These are phyloP conservation scores for Ectobius pallidus DNA, from an alignment of 2,888 invertebrate species.

Conservation along the genomic window DNA sequence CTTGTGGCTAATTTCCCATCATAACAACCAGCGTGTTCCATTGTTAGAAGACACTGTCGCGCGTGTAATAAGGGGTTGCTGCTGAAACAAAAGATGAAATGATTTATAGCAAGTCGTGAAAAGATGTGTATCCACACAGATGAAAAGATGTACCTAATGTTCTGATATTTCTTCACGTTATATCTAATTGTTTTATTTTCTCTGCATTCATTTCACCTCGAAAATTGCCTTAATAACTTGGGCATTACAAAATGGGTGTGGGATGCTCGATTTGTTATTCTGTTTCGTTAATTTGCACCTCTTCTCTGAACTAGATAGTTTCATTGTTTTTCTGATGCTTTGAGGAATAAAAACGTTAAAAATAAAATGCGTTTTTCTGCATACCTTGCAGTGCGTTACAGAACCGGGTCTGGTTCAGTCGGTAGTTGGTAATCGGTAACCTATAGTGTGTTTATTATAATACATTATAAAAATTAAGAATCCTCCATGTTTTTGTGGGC, in stretches of 20 bases:
- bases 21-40: not conserved
- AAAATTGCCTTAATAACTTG: not conserved
- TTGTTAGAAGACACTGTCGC: not conserved
- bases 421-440: too few relatives aligned
- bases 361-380: too few relatives aligned
- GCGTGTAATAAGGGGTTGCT: not conserved
- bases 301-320: not conserved
- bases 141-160: slow-evolving; percentile 9
- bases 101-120: not conserved
- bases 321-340: too few relatives aligned
- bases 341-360: too few relatives aligned
- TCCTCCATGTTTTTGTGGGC: too few relatives aligned
- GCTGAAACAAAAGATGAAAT: slow-evolving; percentile 1
- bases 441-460: too few relatives aligned
- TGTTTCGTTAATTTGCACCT: not conserved
- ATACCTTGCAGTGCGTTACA: too few relatives aligned
- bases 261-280: not conserved
- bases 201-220: not conserved
- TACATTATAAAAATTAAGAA: too few relatives aligned
- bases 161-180: not conserved
- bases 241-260: not conserved
- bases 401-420: too few relatives aligned
- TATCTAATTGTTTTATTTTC: slow-evolving; percentile 5
- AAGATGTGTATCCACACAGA: not conserved
- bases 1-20: slow-evolving; percentile 12